Evolutionary conservation across 2,113 vertebrate genomes (phyloP).

Genomic region (Ceyx melanurus): DNA sequence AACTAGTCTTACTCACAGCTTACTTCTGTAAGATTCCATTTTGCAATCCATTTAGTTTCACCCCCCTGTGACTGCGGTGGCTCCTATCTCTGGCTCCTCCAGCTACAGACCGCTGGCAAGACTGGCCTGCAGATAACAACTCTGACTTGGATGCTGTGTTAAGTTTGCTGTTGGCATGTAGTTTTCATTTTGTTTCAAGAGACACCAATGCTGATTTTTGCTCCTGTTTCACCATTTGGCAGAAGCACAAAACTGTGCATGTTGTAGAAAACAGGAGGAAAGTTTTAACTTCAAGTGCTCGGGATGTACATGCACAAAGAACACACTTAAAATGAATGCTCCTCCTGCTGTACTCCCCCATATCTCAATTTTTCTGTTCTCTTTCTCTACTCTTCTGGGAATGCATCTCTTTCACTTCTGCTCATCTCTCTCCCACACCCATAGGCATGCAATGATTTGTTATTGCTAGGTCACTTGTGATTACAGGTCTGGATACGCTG

Average conservation of each 20-base stretch:
- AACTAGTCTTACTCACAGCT: not conserved
- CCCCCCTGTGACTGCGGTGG: not conserved
- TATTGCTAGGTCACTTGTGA: conserved; percentile 48
- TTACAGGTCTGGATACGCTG: conserved; percentile 29
- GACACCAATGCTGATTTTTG: not conserved
- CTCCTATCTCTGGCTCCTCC: not conserved
- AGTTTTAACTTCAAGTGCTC: not conserved
- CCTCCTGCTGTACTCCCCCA: conserved; percentile 12
- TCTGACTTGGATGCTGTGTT: not conserved
- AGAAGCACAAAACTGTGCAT: not conserved
- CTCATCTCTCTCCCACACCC: conserved; percentile 7
- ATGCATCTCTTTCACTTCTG: not conserved
- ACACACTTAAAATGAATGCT: not conserved
- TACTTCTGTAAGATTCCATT: conserved; percentile 10
- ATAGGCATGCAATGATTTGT: conserved; percentile 52
- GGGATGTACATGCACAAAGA: not conserved
- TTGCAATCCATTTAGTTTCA: not conserved
- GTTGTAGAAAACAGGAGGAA: conserved; percentile 29
- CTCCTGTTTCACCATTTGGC: conserved; percentile 9
- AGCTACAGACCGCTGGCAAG: not conserved
- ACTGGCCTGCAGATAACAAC: not conserved
- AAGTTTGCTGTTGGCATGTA: not conserved
- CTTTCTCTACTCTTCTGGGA: conserved; percentile 1
- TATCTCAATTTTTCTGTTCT: conserved; percentile 9
- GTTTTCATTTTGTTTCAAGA: conserved; percentile 9